A percentile compares a stretch with the other conserved stretches of the same genome.
phyloP scores from a whole-genome alignment of 2,113 vertebrate genomes.

The Macaca nemestrina region DNA sequence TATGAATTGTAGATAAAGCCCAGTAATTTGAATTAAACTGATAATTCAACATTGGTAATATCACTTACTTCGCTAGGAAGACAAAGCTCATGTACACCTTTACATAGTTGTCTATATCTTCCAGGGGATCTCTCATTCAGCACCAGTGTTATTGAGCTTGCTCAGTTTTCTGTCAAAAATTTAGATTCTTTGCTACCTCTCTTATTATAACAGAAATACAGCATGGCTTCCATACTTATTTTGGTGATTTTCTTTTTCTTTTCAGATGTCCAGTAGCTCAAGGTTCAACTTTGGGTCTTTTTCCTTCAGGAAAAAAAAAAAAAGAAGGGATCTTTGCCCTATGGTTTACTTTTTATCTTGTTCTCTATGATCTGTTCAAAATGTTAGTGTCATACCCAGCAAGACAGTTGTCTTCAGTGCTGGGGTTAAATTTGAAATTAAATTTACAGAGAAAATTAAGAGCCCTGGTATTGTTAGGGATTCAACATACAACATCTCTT shows the following conservation, averaged over 20 bases:
- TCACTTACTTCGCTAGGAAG: not conserved
- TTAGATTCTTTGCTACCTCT: not conserved
- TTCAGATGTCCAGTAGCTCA: not conserved
- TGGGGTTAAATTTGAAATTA: slow-evolving; percentile 49
- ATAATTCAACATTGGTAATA: not conserved
- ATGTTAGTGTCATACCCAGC: not conserved
- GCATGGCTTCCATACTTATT: not conserved
- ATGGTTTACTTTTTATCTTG: slow-evolving; percentile 17
- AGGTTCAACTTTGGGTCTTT: not conserved
- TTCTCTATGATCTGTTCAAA: not conserved
- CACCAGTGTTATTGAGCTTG: not conserved
- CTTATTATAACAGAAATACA: not conserved
- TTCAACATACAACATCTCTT: not conserved
- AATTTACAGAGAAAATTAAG: slow-evolving; percentile 9
- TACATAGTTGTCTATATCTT: not conserved
- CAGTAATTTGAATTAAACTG: not conserved
- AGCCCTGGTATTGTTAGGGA: not conserved
- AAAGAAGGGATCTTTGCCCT: not conserved
- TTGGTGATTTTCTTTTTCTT: slow-evolving; percentile 35
- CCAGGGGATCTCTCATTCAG: not conserved
- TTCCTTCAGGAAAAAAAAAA: not conserved
- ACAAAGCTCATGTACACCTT: not conserved
- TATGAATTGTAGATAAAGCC: not conserved
- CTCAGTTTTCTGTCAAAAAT: not conserved
- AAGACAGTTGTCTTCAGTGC: not conserved